Evolutionary conservation across 2,113 vertebrate species (phyloP).

Genomic region (Empidonax alnorum): DNA sequence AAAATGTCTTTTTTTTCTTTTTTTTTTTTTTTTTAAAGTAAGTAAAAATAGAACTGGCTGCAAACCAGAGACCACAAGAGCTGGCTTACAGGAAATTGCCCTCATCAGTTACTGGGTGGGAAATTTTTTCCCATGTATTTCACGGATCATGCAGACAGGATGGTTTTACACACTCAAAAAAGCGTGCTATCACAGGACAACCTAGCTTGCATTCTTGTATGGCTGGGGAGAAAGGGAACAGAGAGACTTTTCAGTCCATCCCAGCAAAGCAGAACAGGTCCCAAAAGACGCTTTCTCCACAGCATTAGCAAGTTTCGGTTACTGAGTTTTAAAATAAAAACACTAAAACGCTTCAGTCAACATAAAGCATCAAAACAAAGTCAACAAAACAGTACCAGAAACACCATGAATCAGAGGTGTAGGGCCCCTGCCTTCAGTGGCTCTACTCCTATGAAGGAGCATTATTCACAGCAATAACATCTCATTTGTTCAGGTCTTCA

Average conservation of each 20-base stretch:
- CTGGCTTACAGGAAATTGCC: slow-evolving; percentile 66
- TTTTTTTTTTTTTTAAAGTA: background rate
- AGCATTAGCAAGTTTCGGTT: background rate
- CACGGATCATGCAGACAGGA: background rate
- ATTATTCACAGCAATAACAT: background rate
- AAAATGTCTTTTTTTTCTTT: background rate
- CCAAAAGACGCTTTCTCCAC: background rate
- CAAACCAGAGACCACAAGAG: slow-evolving; percentile 70
- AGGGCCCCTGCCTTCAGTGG: background rate
- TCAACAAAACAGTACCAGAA: background rate
- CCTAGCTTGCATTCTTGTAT: background rate
- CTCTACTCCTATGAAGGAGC: background rate
- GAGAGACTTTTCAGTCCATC: background rate
- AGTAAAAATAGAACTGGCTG: slow-evolving; percentile 75
- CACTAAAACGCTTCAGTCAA: background rate
- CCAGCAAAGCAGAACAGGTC: background rate
- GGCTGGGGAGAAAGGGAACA: rapidly evolving
- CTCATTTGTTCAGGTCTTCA: background rate
- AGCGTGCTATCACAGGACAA: background rate
- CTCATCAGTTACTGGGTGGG: slow-evolving; percentile 54
- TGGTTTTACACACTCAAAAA: background rate
- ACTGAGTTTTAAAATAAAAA: background rate
- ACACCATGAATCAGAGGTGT: background rate
- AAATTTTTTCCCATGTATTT: slow-evolving; percentile 39
- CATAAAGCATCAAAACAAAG: background rate